Evolutionary conservation across 2,888 invertebrate genomes (phyloP), one percentile per base, ranked within the genome.

Genomic region (Conchocele bisecta): DNA sequence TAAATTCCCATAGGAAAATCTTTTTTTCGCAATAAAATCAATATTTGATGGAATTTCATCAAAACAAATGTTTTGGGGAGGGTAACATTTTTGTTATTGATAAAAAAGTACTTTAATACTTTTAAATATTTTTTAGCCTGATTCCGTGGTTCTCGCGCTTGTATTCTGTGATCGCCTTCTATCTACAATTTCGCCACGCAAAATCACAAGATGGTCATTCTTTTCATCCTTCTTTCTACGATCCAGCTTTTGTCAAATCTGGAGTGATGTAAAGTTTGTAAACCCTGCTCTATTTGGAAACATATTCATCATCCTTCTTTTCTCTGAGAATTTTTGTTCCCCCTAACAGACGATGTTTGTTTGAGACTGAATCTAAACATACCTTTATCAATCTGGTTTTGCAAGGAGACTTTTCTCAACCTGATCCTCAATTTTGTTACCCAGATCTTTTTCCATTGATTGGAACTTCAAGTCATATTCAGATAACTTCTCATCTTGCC

Each of bases 351-450:
- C 26, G n/a, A 13, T 48, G 48, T 13, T 48, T 48, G 13, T 48
- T 28, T 7, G 6, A n/a, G 6, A 17, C 20, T 7, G 48, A 48
- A 6, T 48, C 7, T 15, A 48, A 22, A 3, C 26, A 28, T 7
- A 48, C 48, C 26, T 48, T 48, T n/a, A 48, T 48, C 6, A 48
- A 28, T 22, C 48, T 48, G 4, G 48, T n/a, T 20, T 17, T 48
- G 22, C 9, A 4, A 5, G 24, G 7, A 48, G 22, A 5, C 24
- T 28, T 15, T 6, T 7, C 22, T 5, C 48, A 48, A 48, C 48
- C 48, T 48, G 22, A 20, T 11, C 7, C 20, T 4, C 6, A 9
- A 48, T 22, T 24, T n/a, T 13, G 7, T 6, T 26, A 5, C 26
- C 20, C n/a, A 48, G 22, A 5, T 4, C 6, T 5, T 48, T 22